Evolutionary conservation across 2,113 vertebrate species (phyloP), one percentile per base, ranked within the genome.

Genomic region (Oreotragus oreotragus): DNA sequence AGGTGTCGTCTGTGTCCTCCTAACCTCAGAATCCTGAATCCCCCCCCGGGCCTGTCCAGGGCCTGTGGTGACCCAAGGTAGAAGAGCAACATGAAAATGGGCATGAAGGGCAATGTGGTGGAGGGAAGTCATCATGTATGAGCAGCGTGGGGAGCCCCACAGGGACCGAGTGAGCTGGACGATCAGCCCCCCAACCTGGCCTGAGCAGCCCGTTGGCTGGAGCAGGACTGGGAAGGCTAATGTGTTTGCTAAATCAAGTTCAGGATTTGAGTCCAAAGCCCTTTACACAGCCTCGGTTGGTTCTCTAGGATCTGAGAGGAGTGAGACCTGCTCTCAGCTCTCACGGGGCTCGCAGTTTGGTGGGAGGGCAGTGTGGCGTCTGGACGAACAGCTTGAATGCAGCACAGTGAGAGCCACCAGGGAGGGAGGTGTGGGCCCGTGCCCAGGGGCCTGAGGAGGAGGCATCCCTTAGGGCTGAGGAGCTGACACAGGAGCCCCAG

Each of bases 51-150:
- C n/a, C n/a, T 45, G 39, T 45, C 49, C 13, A 21, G 45, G 27
- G n/a, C 2, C 30, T 25, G 28, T 0, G 1, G 64, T 14, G 15
- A 7, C 2, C 36, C n/a, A 27, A 25, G 47, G 4, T 55, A 43
- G 47, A 95, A 66, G 64, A 62, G 15, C 21, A 49, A 21, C 21
- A 28, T 47, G 66, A 90, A 80, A 91, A 39, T 36, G 16, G 7
- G 43, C 7, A 11, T 2, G 15, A 8, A 28, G 15, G 0, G 43
- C 89, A 58, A 64, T 1, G 17, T 64, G 51, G 70, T 3, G 9
- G 36, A 58, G 25, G 86, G n/a, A 66, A 47, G 43, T 11, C 53
- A 12, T 25, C 4, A 0, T 15, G 28, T 91, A 85, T 90, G 81
- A 83, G 90, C 58, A 77, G 43, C 0, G 3, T 30, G 53, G 55